Percentiles rank a stretch among this genome's conserved stretches.
Evolutionary conservation across 2,888 invertebrate species (phyloP).

Genomic region (Drosophila histrio): DNA sequence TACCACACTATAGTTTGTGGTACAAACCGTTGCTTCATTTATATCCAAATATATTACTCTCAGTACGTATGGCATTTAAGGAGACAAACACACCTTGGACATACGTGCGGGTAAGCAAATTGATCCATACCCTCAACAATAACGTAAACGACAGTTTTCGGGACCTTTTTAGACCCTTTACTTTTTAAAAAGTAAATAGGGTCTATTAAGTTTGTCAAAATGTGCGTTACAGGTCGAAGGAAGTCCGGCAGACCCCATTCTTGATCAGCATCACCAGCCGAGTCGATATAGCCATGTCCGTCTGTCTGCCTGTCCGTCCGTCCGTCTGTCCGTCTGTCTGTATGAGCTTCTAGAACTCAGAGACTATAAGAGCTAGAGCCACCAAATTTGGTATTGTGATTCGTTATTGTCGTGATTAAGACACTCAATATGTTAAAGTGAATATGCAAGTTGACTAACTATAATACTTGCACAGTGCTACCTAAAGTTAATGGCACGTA

Average conservation of each 20-base stretch:
- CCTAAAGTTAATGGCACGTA: constrained; percentile 28
- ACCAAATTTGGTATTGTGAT: too few species aligned
- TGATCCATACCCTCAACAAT: neutral
- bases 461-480: constrained; percentile 16
- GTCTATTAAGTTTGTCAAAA: too few species aligned
- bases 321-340: too few species aligned
- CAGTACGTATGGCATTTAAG: constrained; percentile 6
- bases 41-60: constrained; percentile 25
- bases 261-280: too few species aligned
- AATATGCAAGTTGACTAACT: neutral
- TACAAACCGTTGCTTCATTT: neutral
- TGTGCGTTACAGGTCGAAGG: too few species aligned
- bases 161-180: too few species aligned
- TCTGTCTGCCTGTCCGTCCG: too few species aligned
- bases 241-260: too few species aligned
- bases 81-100: constrained; percentile 5
- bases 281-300: too few species aligned
- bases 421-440: neutral
- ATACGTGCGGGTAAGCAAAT: constrained; percentile 19
- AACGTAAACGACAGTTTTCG: neutral
- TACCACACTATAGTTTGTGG: constrained; percentile 29
- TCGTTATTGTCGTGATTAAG: neutral
- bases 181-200: too few species aligned
- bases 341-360: too few species aligned
- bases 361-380: too few species aligned